Conservation (phyloP, 1,140 invertebrate genomes). For the Spodoptera litura region DNA sequence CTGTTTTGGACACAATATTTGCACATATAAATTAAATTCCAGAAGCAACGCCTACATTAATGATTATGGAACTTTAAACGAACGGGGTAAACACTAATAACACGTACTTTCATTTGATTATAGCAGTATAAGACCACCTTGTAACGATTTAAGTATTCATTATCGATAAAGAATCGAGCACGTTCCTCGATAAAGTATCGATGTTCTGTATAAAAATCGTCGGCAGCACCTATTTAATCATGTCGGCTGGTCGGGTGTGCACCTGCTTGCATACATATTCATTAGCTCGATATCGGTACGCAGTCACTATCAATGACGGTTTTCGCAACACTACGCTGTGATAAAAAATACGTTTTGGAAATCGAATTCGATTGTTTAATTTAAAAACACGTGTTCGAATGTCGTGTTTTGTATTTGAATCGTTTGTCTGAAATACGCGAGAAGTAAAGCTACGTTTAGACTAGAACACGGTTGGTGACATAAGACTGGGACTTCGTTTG, state of each 20-base stretch:
- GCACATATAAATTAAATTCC: conserved; percentile 33
- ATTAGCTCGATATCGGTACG: conserved; percentile 74
- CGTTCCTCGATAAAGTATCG: conserved; percentile 68
- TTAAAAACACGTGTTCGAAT: conserved; percentile 41
- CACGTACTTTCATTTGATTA: conserved; percentile 42
- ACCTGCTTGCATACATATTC: conserved; percentile 83
- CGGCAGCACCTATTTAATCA: conserved; percentile 82
- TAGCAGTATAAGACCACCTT: conserved; percentile 43
- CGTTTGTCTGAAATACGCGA: conserved; percentile 26
- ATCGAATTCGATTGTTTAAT: conserved; percentile 44
- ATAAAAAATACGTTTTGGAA: conserved; percentile 50
- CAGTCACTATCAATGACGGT: conserved; percentile 80
- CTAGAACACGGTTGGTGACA: conserved; percentile 5
- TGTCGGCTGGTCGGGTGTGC: conserved; percentile 58
- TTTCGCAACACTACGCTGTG: conserved; percentile 65
- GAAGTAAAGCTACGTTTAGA: conserved; percentile 31
- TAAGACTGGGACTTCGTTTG: background rate
- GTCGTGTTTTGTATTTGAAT: conserved; percentile 40
- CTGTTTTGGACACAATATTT: conserved; percentile 34
- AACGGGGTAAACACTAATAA: conserved; percentile 37
- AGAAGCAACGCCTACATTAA: conserved; percentile 34
- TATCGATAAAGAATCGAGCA: conserved; percentile 66
- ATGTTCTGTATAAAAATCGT: conserved; percentile 79
- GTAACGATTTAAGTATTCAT: conserved; percentile 48
- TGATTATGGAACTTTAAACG: conserved; percentile 31